Evolutionary conservation across 2,888 invertebrate genomes (phyloP), one percentile per base, ranked within the genome.

Genomic region (Caenorhabditis zanzibari): DNA sequence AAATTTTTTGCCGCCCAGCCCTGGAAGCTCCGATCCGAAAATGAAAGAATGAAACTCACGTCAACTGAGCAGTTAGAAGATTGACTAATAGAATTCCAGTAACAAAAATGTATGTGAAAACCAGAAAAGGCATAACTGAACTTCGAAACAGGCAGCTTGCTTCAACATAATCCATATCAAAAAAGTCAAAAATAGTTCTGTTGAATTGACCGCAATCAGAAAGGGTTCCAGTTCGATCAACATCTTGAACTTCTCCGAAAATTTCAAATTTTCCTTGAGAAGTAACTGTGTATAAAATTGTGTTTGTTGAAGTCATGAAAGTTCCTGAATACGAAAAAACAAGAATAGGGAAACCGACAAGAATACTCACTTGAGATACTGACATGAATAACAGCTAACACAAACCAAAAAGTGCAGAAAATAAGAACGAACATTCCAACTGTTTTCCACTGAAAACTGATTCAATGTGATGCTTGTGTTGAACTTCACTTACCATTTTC

Each of bases 221-320:
- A 0, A 75, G 14, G 0, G 7, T 41, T 56, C 81, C 81, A 16
- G 47, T 41, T 14, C 71, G 32, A 28, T 84, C 81, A 14, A 84
- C 74, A 7, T 87, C 87, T 19, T 68, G 63, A 14, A 85, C 69
- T 56, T 87, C 87, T 54, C 87, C 87, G 54, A 87, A 87, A 22
- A 87, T 84, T 35, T 87, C 87, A 44, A 87, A 87, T 19, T 84
- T 85, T 28, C 87, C 87, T 41, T 82, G 80, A 19, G 72, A 81
- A 22, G 84, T 56, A 16, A 86, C 58, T 12, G 69, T 81, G 68
- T 85, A 82, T 4, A 85, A 66, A 2, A 85, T 38, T 0, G 73
- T 73, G 19, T 58, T 59, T 1, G 58, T 58, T 14, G 73, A 28
- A n/a, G 41, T n/a, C n/a, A 58, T 4, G 3, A 66, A 38, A 2